Evolutionary conservation across 2,888 invertebrate genomes (phyloP), one percentile per base, ranked within the genome.

Genomic region (Epirrhoe tristata): DNA sequence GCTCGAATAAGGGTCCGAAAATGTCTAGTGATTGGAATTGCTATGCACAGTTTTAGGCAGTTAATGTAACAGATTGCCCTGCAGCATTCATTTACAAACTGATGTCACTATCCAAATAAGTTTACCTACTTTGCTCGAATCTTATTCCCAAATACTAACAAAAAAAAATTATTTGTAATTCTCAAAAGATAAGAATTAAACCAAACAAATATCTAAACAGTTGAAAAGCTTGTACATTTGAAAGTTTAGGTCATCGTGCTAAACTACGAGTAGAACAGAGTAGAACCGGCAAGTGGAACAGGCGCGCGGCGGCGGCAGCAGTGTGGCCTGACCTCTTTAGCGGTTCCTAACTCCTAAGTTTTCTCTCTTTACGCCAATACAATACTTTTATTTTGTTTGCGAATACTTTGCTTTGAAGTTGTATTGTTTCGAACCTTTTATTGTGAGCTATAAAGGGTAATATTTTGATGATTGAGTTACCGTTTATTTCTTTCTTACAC

Each of bases 321-420:
- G 16, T 57, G 7, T 16, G 39, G 12, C 48, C 50, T 34, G 34
- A 34, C 60, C 57, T 55, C 24, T 24, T 43, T 16, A 53, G 64
- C 60, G 61, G 64, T 65, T 63, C 53, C 43, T 36, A 32, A 58
- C 66, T 63, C 50, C 52, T 54, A 36, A 58, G 58, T 69, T 53
- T 64, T 66, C 66, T 59, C 63, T 65, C 61, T 56, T 36, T 66
- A 55, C 34, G 59, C 43, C 43, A 61, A 50, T 62, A 52, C 67
- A 55, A 65, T 72, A 63, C 39, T 46, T 57, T 67, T 64, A 61
- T 65, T 63, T 65, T 64, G 63, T 65, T 67, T 70, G 63, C 53
- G 48, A 69, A 69, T 66, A 34, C 57, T 58, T 64, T 36, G 52
- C 63, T 64, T 65, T 54, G 60, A 68, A 48, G 48, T 63, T 54